Conservation (phyloP, 2,888 invertebrate genomes). For the Hyppa rectilinea region DNA sequence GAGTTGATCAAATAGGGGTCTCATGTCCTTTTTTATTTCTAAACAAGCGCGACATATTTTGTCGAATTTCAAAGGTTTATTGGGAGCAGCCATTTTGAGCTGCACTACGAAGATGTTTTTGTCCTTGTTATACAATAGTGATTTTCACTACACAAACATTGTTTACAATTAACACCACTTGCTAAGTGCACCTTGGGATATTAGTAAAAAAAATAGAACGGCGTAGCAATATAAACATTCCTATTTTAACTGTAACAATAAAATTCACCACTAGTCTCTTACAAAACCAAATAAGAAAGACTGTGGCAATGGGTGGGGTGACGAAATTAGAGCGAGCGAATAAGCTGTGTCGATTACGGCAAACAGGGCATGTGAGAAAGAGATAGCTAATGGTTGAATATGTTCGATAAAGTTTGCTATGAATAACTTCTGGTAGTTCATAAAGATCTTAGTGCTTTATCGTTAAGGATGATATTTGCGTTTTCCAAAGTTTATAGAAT, state of each 20-base stretch:
- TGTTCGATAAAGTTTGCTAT: conserved; percentile 72
- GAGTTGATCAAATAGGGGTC: conserved; percentile 92
- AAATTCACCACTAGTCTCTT: conserved; percentile 70
- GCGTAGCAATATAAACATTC: conserved; percentile 25
- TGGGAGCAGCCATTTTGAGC: conserved; percentile 87
- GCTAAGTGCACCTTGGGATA: conserved; percentile 20
- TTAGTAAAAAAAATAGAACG: conserved; percentile 24
- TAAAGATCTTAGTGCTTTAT: conserved; percentile 2
- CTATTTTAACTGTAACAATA: conserved; percentile 53
- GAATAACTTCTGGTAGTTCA: conserved; percentile 29
- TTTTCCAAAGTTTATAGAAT: not conserved
- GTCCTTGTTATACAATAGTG: conserved; percentile 81
- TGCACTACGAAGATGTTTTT: conserved; percentile 80
- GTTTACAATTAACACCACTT: conserved; percentile 35
- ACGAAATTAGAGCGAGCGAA: conserved; percentile 73
- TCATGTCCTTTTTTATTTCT: conserved; percentile 92
- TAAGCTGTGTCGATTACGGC: conserved; percentile 51
- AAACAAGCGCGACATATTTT: conserved; percentile 92
- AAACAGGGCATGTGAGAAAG: conserved; percentile 64
- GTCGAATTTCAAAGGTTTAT: conserved; percentile 87
- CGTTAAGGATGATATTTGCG: conserved; percentile 11
- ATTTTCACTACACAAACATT: conserved; percentile 57
- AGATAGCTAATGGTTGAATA: conserved; percentile 74
- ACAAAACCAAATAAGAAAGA: conserved; percentile 77
- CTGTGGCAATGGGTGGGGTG: conserved; percentile 76